phyloP scores from a whole-genome alignment of 35 echinoderm and acorn worm genomes.

The Lytechinus variegatus region DNA sequence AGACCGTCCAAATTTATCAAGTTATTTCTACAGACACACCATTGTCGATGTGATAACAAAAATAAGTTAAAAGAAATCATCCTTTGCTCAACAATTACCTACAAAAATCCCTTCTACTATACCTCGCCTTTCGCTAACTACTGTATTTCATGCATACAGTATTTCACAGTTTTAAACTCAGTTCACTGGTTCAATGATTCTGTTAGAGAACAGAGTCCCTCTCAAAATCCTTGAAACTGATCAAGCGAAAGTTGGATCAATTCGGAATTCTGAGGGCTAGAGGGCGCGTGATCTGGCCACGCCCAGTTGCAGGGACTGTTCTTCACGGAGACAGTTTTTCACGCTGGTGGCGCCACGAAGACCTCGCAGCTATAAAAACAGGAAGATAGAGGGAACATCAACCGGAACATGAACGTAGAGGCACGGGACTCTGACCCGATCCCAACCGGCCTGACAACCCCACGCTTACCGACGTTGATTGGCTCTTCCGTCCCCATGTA shows the following conservation, averaged over 20 bases:
- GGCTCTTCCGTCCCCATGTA: not conserved
- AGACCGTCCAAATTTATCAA: too few relatives aligned
- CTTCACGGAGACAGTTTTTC: not conserved
- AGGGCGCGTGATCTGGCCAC: not conserved
- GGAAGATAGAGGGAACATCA: not conserved
- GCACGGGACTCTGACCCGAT: conserved; percentile 32
- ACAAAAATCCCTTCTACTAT: too few relatives aligned
- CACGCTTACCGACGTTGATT: not conserved
- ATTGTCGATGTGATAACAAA: too few relatives aligned
- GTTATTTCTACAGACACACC: too few relatives aligned
- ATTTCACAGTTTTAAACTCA: not conserved
- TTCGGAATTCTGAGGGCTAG: not conserved
- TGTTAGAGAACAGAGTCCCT: too few relatives aligned
- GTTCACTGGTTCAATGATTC: too few relatives aligned
- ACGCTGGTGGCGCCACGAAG: not conserved
- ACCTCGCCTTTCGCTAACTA: not conserved
- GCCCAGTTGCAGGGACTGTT: not conserved
- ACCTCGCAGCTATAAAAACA: not conserved
- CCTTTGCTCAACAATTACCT: too few relatives aligned
- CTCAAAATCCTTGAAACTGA: not conserved
- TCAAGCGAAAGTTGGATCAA: not conserved
- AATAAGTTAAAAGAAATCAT: too few relatives aligned
- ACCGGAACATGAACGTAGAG: conserved; percentile 34
- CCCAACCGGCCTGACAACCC: not conserved
- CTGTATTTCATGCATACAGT: not conserved